Evolutionary conservation across 2,113 vertebrate genomes (phyloP).

Genomic region (Cisticola juncidis): DNA sequence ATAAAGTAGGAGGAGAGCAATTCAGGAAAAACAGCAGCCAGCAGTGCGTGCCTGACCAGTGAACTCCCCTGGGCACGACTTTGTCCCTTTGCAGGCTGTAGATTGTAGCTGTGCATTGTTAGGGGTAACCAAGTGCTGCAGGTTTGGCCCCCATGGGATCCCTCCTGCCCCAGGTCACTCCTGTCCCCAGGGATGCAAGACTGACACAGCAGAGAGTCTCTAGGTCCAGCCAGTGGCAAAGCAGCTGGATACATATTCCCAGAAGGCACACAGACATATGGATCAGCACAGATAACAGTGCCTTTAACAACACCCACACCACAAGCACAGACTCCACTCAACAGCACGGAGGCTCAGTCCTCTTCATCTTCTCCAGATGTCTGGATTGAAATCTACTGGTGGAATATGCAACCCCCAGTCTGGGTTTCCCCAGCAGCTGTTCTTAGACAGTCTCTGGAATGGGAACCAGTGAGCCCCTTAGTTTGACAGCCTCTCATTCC

Average conservation of each 20-base stretch:
- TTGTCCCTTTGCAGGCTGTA: not conserved
- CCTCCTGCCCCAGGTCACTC: not conserved
- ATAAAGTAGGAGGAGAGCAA: not conserved
- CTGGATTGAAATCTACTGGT: not conserved
- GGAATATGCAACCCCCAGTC: not conserved
- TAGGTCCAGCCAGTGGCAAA: not conserved
- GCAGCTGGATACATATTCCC: not conserved
- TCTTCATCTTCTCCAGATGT: not conserved
- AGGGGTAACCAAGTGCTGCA: not conserved
- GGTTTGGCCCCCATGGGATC: not conserved
- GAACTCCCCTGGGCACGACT: not conserved
- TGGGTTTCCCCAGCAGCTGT: not conserved
- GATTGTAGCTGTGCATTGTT: not conserved
- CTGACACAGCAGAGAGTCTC: fast-evolving
- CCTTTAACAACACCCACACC: fast-evolving
- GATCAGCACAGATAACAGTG: not conserved
- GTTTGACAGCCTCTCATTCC: not conserved
- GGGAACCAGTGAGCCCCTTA: not conserved
- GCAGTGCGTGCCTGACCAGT: not conserved
- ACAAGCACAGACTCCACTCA: not conserved
- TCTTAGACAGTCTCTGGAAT: not conserved
- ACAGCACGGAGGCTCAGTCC: not conserved
- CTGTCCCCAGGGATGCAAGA: not conserved
- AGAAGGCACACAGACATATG: not conserved
- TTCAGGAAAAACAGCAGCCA: not conserved